Evolutionary conservation across 2,888 invertebrate genomes (phyloP).

Genomic region (Hymenopus coronatus): DNA sequence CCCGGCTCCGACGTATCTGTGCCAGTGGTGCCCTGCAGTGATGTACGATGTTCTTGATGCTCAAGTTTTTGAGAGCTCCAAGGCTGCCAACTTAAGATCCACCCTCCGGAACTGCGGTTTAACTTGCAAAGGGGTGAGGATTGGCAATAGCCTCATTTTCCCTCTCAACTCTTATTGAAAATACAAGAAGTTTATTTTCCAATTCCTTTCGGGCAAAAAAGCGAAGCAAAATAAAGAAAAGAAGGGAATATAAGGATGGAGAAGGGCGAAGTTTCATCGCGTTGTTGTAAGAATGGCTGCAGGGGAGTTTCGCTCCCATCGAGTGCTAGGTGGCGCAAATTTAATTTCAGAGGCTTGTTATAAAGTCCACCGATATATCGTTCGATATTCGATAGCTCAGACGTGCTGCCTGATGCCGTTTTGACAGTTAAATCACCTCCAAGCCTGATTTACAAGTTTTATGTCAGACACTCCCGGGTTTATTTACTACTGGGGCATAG

Average conservation of each 20-base stretch:
- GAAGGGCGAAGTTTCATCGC: neutral
- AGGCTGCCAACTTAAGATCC: neutral
- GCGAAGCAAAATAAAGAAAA: neutral
- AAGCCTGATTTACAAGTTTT: too few species aligned
- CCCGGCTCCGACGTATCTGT: neutral
- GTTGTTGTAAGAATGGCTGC: neutral
- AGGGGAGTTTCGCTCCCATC: neutral
- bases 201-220: conserved; percentile 17
- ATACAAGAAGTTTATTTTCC: conserved; percentile 32
- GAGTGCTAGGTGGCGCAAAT: neutral
- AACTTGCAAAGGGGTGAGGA: conserved; percentile 23
- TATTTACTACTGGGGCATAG: too few species aligned
- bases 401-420: too few species aligned
- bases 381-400: neutral
- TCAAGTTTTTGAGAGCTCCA: neutral
- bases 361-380: neutral
- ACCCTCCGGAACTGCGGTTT: neutral
- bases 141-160: conserved; percentile 32
- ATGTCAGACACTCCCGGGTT: too few species aligned
- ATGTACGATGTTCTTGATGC: neutral
- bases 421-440: too few species aligned
- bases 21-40: neutral
- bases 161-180: conserved; percentile 28
- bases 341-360: neutral
- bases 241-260: neutral